Conservation (phyloP, 2,113 vertebrate genomes). For the Paradisaea rubra region DNA sequence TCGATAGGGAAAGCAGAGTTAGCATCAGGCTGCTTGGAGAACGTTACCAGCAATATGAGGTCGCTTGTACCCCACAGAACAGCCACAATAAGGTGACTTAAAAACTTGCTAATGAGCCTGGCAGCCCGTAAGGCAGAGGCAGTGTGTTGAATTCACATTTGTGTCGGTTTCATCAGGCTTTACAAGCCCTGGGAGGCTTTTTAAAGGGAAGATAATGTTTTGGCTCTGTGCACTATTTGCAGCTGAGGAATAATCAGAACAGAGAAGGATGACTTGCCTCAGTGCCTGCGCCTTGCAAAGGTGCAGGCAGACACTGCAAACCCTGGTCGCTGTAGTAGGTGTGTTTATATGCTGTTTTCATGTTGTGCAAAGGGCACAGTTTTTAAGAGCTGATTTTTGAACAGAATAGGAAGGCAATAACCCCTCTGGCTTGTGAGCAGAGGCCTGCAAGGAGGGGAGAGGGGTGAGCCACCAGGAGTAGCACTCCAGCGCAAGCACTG, state of each 20-base stretch:
- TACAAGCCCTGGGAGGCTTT: background rate
- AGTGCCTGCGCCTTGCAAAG: background rate
- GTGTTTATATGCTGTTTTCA: background rate
- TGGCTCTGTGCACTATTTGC: background rate
- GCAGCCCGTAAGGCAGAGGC: background rate
- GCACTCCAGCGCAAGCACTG: background rate
- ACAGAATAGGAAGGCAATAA: background rate
- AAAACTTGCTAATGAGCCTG: background rate
- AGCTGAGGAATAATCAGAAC: background rate
- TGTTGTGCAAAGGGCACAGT: background rate
- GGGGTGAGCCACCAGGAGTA: rapidly evolving
- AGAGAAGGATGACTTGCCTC: background rate
- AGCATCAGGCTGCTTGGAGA: background rate
- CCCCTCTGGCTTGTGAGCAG: background rate
- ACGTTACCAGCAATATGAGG: background rate
- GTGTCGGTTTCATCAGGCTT: background rate
- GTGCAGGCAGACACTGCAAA: background rate
- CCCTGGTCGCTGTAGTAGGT: background rate
- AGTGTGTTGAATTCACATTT: background rate
- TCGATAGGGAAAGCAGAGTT: background rate
- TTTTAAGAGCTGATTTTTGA: background rate
- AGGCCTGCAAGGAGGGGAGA: background rate
- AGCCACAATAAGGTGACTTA: background rate
- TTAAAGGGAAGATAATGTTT: background rate
- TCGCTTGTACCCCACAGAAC: background rate